phyloP scores from a whole-genome alignment of 2,888 invertebrate species.

The Trichopoda pennipes region DNA sequence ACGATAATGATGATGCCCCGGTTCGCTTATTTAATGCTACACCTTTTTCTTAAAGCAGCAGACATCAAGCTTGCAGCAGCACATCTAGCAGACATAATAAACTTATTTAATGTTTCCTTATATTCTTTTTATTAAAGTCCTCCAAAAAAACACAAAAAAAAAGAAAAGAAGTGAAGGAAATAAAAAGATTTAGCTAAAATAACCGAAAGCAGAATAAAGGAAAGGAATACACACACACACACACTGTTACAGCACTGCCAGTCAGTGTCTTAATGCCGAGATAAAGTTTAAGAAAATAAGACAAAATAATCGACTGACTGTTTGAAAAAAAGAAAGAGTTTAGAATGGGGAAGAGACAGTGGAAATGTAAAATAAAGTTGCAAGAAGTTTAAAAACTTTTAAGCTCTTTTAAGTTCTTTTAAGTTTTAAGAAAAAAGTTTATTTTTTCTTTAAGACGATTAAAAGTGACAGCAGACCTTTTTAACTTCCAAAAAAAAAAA shows the following conservation, averaged over 20 bases:
- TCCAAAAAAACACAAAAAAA: neutral
- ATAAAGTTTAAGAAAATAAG: neutral
- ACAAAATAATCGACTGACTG: too few species aligned
- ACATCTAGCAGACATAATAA: constrained; percentile 57
- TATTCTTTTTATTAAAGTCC: neutral
- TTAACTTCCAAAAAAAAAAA: too few species aligned
- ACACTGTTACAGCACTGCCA: neutral
- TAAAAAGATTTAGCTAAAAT: constrained; percentile 19
- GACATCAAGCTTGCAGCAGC: constrained; percentile 45
- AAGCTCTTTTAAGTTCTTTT: neutral
- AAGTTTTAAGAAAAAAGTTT: neutral
- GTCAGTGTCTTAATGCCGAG: constrained; percentile 2
- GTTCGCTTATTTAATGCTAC: constrained; percentile 51
- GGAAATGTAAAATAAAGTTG: neutral
- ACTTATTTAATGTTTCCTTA: constrained; percentile 47
- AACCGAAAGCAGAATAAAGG: neutral
- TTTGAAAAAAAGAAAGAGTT: neutral
- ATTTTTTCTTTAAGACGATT: too few species aligned
- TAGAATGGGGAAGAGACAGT: neutral
- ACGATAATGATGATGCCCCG: constrained; percentile 21
- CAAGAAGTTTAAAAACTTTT: neutral
- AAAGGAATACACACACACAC: neutral
- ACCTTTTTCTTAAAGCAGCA: constrained; percentile 36
- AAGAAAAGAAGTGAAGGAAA: neutral
- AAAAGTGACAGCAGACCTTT: too few species aligned